A percentile compares a stretch with the other conserved stretches of the same genome.
Conservation (phyloP, 2,888 invertebrate species). For the Erebia epiphron region DNA sequence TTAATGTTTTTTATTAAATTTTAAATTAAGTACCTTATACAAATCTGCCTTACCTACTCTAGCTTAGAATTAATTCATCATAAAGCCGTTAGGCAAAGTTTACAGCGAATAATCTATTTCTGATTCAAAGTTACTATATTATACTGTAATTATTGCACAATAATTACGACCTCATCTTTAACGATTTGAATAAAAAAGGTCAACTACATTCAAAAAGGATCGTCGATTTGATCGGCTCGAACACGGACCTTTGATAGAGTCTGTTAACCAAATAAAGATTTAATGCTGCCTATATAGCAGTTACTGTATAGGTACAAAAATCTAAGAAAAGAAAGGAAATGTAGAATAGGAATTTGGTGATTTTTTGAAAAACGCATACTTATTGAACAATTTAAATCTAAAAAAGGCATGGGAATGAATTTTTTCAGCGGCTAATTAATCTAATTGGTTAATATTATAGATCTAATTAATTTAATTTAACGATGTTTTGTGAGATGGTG, state of each 20-base stretch:
- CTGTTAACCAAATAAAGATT: neutral
- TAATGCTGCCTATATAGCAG: neutral
- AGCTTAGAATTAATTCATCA: conserved; percentile 19
- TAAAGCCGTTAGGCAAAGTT: conserved; percentile 5
- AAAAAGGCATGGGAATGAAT: no score
- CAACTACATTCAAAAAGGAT: conserved; percentile 36
- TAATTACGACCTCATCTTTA: conserved; percentile 39
- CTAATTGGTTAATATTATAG: no score
- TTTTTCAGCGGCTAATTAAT: no score
- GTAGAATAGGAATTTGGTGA: no score
- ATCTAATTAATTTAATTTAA: no score
- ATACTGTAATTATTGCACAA: conserved; percentile 41
- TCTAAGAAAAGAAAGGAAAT: no score
- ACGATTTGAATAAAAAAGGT: conserved; percentile 36
- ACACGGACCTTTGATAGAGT: conserved; percentile 26
- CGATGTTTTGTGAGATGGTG: no score
- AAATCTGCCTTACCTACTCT: neutral
- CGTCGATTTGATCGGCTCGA: conserved; percentile 18
- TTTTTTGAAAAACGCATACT: no score
- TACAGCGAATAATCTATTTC: conserved; percentile 13
- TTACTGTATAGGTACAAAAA: neutral
- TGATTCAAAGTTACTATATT: conserved; percentile 35
- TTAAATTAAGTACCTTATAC: no score
- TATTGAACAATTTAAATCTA: no score
- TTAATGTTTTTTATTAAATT: no score